Evolutionary conservation across 2,113 vertebrate species (phyloP).

Genomic region (Prunella fulvescens): DNA sequence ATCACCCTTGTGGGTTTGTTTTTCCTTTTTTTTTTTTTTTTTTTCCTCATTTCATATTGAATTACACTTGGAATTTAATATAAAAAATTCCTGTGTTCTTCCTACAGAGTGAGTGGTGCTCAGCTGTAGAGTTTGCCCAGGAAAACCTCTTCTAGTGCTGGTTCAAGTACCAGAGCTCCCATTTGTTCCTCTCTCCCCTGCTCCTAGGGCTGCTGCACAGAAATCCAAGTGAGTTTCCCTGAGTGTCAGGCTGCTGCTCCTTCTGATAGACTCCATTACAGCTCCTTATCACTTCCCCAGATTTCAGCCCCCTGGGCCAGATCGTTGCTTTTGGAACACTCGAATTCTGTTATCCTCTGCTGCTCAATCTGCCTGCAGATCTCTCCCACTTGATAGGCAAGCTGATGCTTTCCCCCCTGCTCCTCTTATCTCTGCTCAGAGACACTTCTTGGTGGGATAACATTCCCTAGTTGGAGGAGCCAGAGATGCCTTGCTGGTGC

Average conservation of each 20-base stretch:
- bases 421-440: slow-evolving; percentile 20
- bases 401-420: neutral
- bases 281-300: slow-evolving; percentile 30
- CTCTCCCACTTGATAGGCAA: slow-evolving; percentile 15
- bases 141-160: neutral
- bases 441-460: neutral
- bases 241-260: neutral
- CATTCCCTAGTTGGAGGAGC: slow-evolving; percentile 8
- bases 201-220: neutral
- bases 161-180: neutral
- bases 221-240: neutral
- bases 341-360: neutral
- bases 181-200: neutral
- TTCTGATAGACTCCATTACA: neutral
- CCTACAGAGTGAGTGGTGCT: neutral
- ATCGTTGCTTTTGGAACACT: neutral
- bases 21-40: neutral
- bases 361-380: slow-evolving; percentile 1
- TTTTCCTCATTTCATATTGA: neutral
- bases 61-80: neutral
- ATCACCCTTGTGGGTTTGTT: accelerated
- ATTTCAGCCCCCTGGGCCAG: slow-evolving; percentile 51
- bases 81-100: neutral
- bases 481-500: slow-evolving; percentile 40
- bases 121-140: neutral